Evolutionary conservation across 2,888 invertebrate species (phyloP), one percentile per base, ranked within the genome.

Genomic region (Eupithecia tripunctaria): DNA sequence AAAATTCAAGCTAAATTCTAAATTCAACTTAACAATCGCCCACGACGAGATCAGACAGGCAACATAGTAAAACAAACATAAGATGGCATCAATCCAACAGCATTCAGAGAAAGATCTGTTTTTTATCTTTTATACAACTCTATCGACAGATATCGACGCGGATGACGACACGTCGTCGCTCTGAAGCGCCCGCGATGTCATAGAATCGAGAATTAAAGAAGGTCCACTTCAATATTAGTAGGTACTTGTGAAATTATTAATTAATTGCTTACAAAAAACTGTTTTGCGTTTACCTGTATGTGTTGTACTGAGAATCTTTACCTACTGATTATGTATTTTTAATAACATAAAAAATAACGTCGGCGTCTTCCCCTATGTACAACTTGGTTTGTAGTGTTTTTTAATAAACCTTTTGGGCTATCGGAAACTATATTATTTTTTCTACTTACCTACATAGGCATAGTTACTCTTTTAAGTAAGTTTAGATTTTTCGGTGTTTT

Each of bases 41-140:
- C 32, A 38, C 65, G 59, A 66, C 68, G 29, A 62, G 36, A 63
- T 67, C 71, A 65, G 64, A 72, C 66, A 65, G 47, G 64, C 71
- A 69, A 75, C 72, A 77, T 79, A 74, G 69, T 68, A 74, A 74
- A 71, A 71, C 43, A 29, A 74, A 71, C 6, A 25, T 25, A 62
- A 66, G 56, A 78, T 85, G 84, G 84, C 82, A 79, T 32, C n/a
- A 68, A 41, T 80, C 84, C 84, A 85, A 81, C 67, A 69, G 36
- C 65, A 66, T 79, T 76, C 81, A 84, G 84, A 84, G 82, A 82
- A 79, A 68, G 73, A 70, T 25, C 10, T 15, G 4, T 4, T 63
- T 64, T 64, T 64, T 63, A 62, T 62, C 21, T 63, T 14, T 64
- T 64, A 41, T 38, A 78, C 81, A 81, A 83, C 86, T 77, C 74